Base-by-base conservation (phyloP, 2,113 vertebrate species). In the Piprites chloris region DNA sequence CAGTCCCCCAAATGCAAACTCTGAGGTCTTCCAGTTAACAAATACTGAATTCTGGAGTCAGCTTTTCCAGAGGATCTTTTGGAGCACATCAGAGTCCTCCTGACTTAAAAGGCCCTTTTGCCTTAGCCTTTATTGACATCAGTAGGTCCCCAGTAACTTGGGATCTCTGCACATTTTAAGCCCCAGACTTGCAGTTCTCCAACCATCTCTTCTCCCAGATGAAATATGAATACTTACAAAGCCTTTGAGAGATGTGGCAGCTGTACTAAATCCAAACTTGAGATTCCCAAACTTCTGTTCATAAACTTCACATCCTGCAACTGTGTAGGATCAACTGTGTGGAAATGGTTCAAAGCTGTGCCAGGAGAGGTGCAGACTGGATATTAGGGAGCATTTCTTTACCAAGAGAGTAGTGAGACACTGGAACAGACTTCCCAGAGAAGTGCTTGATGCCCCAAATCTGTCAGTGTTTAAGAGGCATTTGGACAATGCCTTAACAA, bases 261-360 rank as follows among this genome's bases (percentile, higher is more conserved):
- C 27, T 77, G n/a, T 47, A 87, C 65, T 71, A 74, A 91, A 74
- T 23, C 46, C 23, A 87, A 50, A 92, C 26, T 46, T 84, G 67
- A 84, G 62, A 90, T 77, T 12, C 16, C 20, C 49, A 63, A 74
- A 52, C 19, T 72, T 33, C 47, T 78, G 8, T n/a, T 76, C 62
- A 61, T 87, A 93, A 85, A 78, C 30, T 59, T 93, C 2, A 1
- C 11, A 74, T 16, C 3, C 56, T 85, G 42, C 35, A 83, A 61
- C 12, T 27, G 26, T 16, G 32, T 4, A 42, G 39, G 42, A 79
- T 72, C 33, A 50, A 14, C 49, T 15, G 8, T 0, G 0, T 35
- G 49, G 56, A 35, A 49, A 33, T 56, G 53, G 26, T 33, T 28
- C 35, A 77, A 37, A 84, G 42, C 65, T 37, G 12, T 7, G 11